Evolutionary conservation across 2,888 invertebrate genomes (phyloP).

Genomic region (Nomada ruficornis): DNA sequence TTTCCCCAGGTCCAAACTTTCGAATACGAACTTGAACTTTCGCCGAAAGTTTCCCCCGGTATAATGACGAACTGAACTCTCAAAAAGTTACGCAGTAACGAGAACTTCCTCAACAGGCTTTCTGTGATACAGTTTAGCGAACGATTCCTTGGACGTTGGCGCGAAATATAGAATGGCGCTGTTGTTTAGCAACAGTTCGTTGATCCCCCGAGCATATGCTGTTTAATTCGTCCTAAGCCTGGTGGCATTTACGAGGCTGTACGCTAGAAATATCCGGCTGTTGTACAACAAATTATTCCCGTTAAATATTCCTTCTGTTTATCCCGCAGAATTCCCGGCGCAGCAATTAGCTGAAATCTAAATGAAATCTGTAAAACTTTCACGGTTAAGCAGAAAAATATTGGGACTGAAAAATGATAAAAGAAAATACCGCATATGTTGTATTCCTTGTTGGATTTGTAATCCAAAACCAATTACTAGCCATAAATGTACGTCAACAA

Average conservation of each 20-base stretch:
- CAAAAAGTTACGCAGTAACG: conserved; percentile 73
- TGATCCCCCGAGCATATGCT: background rate
- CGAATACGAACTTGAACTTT: conserved; percentile 72
- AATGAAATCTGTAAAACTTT: background rate
- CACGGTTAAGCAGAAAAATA: background rate
- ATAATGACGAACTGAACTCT: conserved; percentile 73
- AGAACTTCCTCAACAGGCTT: conserved; percentile 71
- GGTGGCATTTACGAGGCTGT: too few species aligned
- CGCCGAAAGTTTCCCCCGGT: conserved; percentile 63
- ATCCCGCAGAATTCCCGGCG: background rate
- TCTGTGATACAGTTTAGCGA: conserved; percentile 67
- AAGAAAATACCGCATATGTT: background rate
- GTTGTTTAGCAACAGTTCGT: background rate
- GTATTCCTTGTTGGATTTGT: too few species aligned
- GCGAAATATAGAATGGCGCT: conserved; percentile 15
- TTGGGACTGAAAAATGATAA: background rate
- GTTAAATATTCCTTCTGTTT: background rate
- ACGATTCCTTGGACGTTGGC: conserved; percentile 54
- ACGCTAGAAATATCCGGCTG: too few species aligned
- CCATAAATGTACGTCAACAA: background rate
- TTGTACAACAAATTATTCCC: background rate
- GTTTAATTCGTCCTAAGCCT: too few species aligned
- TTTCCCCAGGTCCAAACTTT: conserved; percentile 65
- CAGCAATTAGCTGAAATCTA: background rate
- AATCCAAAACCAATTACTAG: too few species aligned